Evolutionary conservation across 2,797 vertebrate species (phyloP).

Genomic region (Denticeps clupeoides): DNA sequence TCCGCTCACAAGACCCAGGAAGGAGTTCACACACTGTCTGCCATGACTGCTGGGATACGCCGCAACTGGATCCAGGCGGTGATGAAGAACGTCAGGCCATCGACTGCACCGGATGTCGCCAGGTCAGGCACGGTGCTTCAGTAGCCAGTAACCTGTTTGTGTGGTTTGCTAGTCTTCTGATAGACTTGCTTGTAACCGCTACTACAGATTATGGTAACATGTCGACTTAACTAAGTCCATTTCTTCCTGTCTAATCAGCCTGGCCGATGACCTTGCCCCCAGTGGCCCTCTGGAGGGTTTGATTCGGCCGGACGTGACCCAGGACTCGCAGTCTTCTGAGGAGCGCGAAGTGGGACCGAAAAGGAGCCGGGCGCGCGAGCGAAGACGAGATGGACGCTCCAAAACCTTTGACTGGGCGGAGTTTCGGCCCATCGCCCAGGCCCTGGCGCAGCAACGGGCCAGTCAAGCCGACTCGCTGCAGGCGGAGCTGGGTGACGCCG

Average conservation of each 20-base stretch:
- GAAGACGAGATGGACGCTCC: slow-evolving; percentile 62
- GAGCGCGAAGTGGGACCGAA: slow-evolving; percentile 49
- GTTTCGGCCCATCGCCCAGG: slow-evolving; percentile 70
- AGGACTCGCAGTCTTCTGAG: slow-evolving; percentile 60
- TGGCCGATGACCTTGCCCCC: slow-evolving; percentile 54
- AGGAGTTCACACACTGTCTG: slow-evolving; percentile 63
- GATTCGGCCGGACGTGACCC: slow-evolving; percentile 57
- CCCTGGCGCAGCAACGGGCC: slow-evolving; percentile 62
- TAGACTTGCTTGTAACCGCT: neutral
- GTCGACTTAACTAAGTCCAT: too few relatives aligned
- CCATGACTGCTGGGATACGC: slow-evolving; percentile 72
- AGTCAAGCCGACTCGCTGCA: slow-evolving; percentile 53
- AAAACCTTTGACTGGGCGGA: slow-evolving; percentile 76
- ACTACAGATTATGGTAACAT: too few relatives aligned
- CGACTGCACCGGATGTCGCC: slow-evolving; percentile 65
- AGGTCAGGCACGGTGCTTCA: slow-evolving; percentile 55
- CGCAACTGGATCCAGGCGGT: slow-evolving; percentile 75
- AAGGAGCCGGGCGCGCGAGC: slow-evolving; percentile 61
- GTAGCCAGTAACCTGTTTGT: neutral
- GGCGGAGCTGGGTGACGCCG: slow-evolving; percentile 47
- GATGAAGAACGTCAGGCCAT: slow-evolving; percentile 68
- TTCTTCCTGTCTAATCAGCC: too few relatives aligned
- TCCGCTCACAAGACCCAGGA: slow-evolving; percentile 55
- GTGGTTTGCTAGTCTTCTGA: neutral
- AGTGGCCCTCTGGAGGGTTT: slow-evolving; percentile 53